phyloP scores from a whole-genome alignment of 2,888 invertebrate species.

The Zelleria hepariella region DNA sequence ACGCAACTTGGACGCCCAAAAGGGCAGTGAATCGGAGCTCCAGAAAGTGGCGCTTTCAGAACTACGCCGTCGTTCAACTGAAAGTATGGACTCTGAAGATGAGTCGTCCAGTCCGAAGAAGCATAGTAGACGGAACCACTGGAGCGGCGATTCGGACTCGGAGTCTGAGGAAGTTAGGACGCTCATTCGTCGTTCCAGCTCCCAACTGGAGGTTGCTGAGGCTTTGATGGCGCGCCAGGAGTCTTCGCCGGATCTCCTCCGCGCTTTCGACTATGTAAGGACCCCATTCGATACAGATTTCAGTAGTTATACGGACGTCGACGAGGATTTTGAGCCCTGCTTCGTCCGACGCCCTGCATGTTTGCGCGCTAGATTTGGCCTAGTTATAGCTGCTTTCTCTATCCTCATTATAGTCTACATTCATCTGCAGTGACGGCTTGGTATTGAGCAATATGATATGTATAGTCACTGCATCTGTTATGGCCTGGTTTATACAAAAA shows the following conservation, averaged over 20 bases:
- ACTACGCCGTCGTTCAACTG: conserved; percentile 54
- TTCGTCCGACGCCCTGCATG: conserved; percentile 40
- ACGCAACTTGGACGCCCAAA: conserved; percentile 35
- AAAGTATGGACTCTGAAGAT: conserved; percentile 52
- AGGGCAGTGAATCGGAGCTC: conserved; percentile 35
- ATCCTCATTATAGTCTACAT: conserved; percentile 64
- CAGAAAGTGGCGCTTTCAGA: conserved; percentile 57
- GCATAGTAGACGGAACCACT: conserved; percentile 36
- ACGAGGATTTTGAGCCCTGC: conserved; percentile 28
- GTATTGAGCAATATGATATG: conserved; percentile 63
- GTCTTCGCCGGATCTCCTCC: conserved; percentile 58
- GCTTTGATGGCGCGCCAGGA: conserved; percentile 65
- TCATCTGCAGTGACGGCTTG: conserved; percentile 64
- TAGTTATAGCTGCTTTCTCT: conserved; percentile 64
- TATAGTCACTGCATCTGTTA: too few relatives aligned
- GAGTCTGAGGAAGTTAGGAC: conserved; percentile 77
- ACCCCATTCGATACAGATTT: conserved; percentile 55
- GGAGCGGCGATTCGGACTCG: conserved; percentile 73
- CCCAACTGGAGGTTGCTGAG: conserved; percentile 75
- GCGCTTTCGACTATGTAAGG: conserved; percentile 68
- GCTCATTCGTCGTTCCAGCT: conserved; percentile 74
- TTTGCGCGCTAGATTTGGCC: conserved; percentile 54
- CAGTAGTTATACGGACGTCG: conserved; percentile 40
- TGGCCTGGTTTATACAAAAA: too few relatives aligned
- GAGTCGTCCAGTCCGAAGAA: conserved; percentile 52